phyloP scores from a whole-genome alignment of 2,113 vertebrate species.

The Pristiophorus japonicus region DNA sequence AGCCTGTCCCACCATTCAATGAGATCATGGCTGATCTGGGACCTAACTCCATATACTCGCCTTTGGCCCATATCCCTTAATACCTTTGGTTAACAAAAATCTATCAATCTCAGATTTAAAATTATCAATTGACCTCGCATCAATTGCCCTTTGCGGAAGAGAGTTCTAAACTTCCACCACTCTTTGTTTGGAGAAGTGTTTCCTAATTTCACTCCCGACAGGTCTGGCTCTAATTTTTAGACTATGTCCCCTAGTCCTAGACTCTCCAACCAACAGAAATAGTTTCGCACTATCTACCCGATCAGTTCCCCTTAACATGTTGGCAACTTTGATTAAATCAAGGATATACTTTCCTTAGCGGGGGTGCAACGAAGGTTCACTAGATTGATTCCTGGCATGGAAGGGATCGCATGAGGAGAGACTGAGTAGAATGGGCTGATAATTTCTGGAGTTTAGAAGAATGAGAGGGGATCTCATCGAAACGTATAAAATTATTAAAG shows the following conservation, averaged over 20 bases:
- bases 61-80: too few relatives aligned
- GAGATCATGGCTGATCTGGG: background rate
- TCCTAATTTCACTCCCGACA: background rate
- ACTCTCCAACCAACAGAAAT: too few relatives aligned
- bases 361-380: background rate
- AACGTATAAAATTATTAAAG: too few relatives aligned
- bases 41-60: too few relatives aligned
- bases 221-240: too few relatives aligned
- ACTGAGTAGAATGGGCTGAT: background rate
- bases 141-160: background rate
- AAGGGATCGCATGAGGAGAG: background rate
- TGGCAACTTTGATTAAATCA: background rate
- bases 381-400: background rate
- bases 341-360: background rate
- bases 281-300: too few relatives aligned
- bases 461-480: background rate
- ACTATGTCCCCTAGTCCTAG: too few relatives aligned
- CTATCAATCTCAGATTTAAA: too few relatives aligned
- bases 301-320: background rate
- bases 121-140: background rate
- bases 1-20: background rate
- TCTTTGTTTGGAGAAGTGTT: background rate
- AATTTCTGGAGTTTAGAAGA: background rate
- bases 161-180: background rate
- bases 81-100: too few relatives aligned